Conservation (phyloP, 2,113 vertebrate genomes). For the Alligator sinensis region DNA sequence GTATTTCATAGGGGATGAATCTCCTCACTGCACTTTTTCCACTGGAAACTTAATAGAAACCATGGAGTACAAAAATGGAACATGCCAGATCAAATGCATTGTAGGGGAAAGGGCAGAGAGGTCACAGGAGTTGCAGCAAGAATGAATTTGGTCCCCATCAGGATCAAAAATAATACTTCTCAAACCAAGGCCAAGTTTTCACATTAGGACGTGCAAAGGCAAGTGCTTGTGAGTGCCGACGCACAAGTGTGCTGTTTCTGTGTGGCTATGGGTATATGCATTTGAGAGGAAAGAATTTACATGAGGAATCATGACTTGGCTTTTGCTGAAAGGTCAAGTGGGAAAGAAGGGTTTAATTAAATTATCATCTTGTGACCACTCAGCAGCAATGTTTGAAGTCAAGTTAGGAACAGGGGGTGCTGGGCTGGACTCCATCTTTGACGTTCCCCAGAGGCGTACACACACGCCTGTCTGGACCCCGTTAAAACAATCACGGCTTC, state of each 20-base stretch:
- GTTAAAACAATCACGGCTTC: not conserved
- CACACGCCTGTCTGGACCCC: not conserved
- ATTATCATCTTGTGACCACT: conserved; percentile 34
- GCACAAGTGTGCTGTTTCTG: not conserved
- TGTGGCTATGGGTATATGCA: not conserved
- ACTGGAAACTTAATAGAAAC: not conserved
- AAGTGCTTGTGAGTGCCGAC: not conserved
- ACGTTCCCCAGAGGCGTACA: not conserved
- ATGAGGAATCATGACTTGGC: not conserved
- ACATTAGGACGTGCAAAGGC: no score
- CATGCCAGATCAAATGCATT: not conserved
- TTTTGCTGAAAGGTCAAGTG: not conserved
- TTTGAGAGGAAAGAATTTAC: not conserved
- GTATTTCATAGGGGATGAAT: no score
- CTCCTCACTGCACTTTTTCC: no score
- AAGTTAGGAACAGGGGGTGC: not conserved
- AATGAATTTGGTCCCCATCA: not conserved
- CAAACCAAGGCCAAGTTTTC: not conserved
- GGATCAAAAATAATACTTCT: not conserved
- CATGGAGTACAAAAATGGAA: not conserved
- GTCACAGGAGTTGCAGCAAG: no score
- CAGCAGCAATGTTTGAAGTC: not conserved
- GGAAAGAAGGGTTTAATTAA: not conserved
- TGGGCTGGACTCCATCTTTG: not conserved
- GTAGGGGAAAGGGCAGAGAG: not conserved